Evolutionary conservation across 35 echinoderm and acorn worm species (phyloP).

Genomic region (Stichopus chloronotus): DNA sequence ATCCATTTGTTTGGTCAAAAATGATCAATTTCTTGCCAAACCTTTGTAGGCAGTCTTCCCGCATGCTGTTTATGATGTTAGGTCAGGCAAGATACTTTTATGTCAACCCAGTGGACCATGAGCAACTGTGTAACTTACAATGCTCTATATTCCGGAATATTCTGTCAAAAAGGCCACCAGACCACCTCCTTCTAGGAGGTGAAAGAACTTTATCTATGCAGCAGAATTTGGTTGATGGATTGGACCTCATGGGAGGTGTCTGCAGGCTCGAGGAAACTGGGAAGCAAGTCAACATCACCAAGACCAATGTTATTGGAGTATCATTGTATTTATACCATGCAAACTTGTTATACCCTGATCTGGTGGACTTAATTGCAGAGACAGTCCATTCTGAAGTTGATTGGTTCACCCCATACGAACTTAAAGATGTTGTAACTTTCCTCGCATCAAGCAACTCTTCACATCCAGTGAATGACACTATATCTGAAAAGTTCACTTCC

Average conservation of each 20-base stretch:
- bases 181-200: not conserved
- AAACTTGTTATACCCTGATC: conserved; percentile 7
- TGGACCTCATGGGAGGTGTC: not conserved
- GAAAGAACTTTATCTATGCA: not conserved
- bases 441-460: conserved; percentile 38
- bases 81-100: conserved; percentile 15
- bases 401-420: conserved; percentile 52
- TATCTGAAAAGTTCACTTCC: conserved; percentile 8
- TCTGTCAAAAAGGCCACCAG: not conserved
- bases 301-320: conserved; percentile 16
- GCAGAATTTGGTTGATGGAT: not conserved
- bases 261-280: not conserved
- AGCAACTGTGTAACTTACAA: conserved; percentile 29
- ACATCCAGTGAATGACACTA: not conserved
- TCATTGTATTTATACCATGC: conserved; percentile 9
- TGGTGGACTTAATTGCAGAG: conserved; percentile 24
- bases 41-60: conserved; percentile 38
- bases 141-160: conserved; percentile 21
- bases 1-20: conserved; percentile 59
- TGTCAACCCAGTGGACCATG: conserved; percentile 14
- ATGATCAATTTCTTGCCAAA: conserved; percentile 53
- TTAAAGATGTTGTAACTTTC: conserved; percentile 38
- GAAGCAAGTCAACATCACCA: not conserved
- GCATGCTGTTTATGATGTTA: conserved; percentile 42
- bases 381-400: conserved; percentile 1